Evolutionary conservation across 2,888 invertebrate genomes (phyloP).

Genomic region (Chydorus sphaericus): DNA sequence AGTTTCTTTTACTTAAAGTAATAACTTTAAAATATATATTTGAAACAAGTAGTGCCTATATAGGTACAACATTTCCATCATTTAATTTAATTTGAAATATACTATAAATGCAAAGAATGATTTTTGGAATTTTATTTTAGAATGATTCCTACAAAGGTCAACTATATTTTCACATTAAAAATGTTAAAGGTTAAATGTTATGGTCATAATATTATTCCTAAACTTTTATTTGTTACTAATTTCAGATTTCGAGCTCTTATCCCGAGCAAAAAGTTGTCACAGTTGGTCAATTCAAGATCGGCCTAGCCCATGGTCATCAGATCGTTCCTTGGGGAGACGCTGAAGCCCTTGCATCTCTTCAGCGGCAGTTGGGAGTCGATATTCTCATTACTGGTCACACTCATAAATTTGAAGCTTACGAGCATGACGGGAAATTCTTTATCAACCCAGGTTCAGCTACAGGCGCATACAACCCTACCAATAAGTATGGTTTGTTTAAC

Average conservation of each 20-base stretch:
- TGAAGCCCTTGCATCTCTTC: constrained; percentile 80
- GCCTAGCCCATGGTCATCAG: constrained; percentile 93
- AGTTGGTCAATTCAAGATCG: constrained; percentile 96
- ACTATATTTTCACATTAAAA: too few species aligned
- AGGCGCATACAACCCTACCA: constrained; percentile 87
- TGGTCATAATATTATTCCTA: not conserved
- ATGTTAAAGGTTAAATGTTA: too few species aligned
- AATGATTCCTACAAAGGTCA: too few species aligned
- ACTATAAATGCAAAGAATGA: too few species aligned
- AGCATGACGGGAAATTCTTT: constrained; percentile 96
- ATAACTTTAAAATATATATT: too few species aligned
- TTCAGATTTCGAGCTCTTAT: constrained; percentile 35
- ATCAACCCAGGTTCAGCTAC: constrained; percentile 99
- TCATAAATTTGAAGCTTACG: constrained; percentile 94
- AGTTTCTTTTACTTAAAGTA: too few species aligned
- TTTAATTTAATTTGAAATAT: too few species aligned
- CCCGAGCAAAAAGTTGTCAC: constrained; percentile 98
- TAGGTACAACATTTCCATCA: too few species aligned
- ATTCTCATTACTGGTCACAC: constrained; percentile 97
- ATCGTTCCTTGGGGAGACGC: constrained; percentile 96
- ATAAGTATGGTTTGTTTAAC: constrained; percentile 45
- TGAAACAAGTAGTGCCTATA: too few species aligned
- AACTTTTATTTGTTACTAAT: constrained; percentile 21
- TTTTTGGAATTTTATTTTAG: too few species aligned
- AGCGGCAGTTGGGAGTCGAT: constrained; percentile 94